phyloP scores from a whole-genome alignment of 2,888 invertebrate species.

The Temnothorax rugatulus region DNA sequence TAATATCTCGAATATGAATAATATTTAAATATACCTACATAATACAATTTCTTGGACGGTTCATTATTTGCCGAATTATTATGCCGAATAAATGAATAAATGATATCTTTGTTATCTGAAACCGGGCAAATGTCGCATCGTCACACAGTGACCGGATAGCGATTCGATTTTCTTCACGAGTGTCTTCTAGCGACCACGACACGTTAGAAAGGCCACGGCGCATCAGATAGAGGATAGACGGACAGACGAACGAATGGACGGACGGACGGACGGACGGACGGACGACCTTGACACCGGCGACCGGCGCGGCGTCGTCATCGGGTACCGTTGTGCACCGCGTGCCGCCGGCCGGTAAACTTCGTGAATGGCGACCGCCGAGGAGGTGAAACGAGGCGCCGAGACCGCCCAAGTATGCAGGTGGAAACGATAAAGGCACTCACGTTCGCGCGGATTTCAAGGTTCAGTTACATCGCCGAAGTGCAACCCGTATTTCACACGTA shows the following conservation, averaged over 20 bases:
- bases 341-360: slow-evolving; percentile 57
- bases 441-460: slow-evolving; percentile 1
- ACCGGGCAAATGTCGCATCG: background rate
- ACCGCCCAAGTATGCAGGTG: slow-evolving; percentile 31
- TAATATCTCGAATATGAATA: background rate
- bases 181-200: slow-evolving; percentile 21
- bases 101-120: background rate
- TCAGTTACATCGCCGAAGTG: background rate
- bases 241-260: too few species aligned
- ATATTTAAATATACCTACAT: background rate
- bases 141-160: background rate
- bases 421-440: slow-evolving; percentile 22
- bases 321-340: slow-evolving; percentile 63
- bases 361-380: slow-evolving; percentile 57
- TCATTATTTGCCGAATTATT: background rate
- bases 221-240: slow-evolving; percentile 41
- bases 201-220: slow-evolving; percentile 54
- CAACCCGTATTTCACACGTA: background rate
- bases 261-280: slow-evolving; percentile 54
- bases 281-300: slow-evolving; percentile 69
- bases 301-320: slow-evolving; percentile 54
- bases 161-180: slow-evolving; percentile 9
- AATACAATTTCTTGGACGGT: background rate
- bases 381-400: slow-evolving; percentile 30
- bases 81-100: background rate